Evolutionary conservation across 37 sponge, comb jelly and placozoan species (phyloP), one percentile per base, ranked within the genome.

Genomic region (Halichondria panicea): DNA sequence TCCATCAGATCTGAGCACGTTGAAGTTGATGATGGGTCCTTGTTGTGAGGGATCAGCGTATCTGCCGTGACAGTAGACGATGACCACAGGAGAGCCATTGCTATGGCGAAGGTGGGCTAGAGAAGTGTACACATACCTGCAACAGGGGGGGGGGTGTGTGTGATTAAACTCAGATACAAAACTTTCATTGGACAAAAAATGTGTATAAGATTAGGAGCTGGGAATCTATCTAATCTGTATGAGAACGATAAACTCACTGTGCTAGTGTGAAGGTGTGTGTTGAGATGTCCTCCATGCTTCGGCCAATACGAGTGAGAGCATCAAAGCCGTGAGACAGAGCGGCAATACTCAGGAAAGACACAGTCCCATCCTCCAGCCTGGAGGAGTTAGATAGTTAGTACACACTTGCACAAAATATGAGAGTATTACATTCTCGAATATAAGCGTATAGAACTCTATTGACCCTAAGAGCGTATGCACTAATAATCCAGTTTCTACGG

Each of bases 311-410:
- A 0, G 65, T 43, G 55, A 96, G 61, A 21, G 79, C 38, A 12
- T 79, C 59, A 65, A 96, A 96, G 34, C 97, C 94, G 69, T 96
- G 89, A 35, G 55, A 41, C 55, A 96, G 67, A 36, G 97, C 91
- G 18, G 87, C n/a, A 22, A 96, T 90, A 35, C 73, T 82, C 61
- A 94, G 86, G 57, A 94, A 96, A 19, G 97, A 76, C 25, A 93
- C 7, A 6, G 97, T 96, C 0, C 97, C 97, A 78, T 96, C 77
- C 35, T 96, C 97, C 25, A 91, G 78, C 54, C 95, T 95, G 63
- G 22, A 39, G 13, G 32, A 68, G 6, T 19, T 4, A 31, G n/a
- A 48, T 15, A 48, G 13, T 48, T 15, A 18, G 11, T 18, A n/a
- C n/a, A n/a, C n/a, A n/a, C n/a, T n/a, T n/a, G n/a, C n/a, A n/a